phyloP scores from a whole-genome alignment of 2,888 invertebrate species.

The Cacoxenus indagator region DNA sequence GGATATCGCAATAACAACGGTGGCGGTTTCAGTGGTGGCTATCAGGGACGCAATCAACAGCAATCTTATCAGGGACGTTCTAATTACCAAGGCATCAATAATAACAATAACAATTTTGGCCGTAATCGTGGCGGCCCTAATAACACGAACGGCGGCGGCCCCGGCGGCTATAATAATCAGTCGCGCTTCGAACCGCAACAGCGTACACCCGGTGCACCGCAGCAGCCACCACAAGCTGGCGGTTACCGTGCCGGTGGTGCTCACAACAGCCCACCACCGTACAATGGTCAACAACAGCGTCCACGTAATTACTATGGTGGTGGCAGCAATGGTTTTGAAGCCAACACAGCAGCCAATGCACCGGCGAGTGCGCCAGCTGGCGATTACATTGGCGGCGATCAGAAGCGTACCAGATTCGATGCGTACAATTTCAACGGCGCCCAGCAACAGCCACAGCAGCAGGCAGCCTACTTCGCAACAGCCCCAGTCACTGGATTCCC shows the following conservation, averaged over 20 bases:
- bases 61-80: constrained; percentile 28
- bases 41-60: constrained; percentile 58
- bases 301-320: constrained; percentile 4
- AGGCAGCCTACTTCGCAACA: constrained; percentile 26
- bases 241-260: constrained; percentile 24
- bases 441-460: constrained; percentile 39
- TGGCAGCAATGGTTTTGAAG: neutral
- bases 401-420: constrained; percentile 53
- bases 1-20: constrained; percentile 51
- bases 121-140: constrained; percentile 32
- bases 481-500: constrained; percentile 43
- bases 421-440: constrained; percentile 41
- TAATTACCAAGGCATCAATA: constrained; percentile 35
- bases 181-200: constrained; percentile 49
- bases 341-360: constrained; percentile 22
- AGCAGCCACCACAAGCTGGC: constrained; percentile 22
- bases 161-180: constrained; percentile 34
- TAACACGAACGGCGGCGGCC: neutral
- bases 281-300: constrained; percentile 37
- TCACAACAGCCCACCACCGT: constrained; percentile 36
- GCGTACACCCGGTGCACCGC: constrained; percentile 37
- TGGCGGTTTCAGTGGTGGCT: constrained; percentile 50
- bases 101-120: constrained; percentile 36
- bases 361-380: constrained; percentile 34
- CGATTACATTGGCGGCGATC: constrained; percentile 48